Conservation (phyloP, 2,797 vertebrate species). For the Pachyuromys duprasi region DNA sequence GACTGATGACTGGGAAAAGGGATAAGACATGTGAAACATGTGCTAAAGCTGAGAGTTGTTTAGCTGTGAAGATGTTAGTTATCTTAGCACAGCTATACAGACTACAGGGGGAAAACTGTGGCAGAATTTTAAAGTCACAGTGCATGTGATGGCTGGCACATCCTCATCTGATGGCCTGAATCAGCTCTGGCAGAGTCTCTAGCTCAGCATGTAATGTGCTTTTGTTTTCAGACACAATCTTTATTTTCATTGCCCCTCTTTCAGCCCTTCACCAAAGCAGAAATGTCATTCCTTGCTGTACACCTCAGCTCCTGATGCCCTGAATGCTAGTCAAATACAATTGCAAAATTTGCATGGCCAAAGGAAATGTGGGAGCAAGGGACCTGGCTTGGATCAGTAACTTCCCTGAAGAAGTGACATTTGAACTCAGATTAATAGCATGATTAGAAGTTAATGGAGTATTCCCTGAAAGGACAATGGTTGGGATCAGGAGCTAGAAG, state of each 20-base stretch:
- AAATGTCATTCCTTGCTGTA: neutral
- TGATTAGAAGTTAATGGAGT: slow-evolving; percentile 53
- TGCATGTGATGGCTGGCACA: neutral
- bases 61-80: slow-evolving; percentile 27
- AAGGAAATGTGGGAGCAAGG: neutral
- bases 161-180: neutral
- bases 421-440: slow-evolving; percentile 69
- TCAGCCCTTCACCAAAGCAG: neutral
- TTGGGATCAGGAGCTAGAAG: neutral
- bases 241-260: neutral
- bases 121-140: neutral
- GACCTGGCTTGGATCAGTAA: neutral
- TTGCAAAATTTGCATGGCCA: neutral
- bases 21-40: neutral
- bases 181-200: neutral
- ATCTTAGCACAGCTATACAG: neutral
- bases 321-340: neutral
- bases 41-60: neutral
- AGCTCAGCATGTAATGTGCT: neutral
- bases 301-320: neutral
- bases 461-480: neutral
- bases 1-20: slow-evolving; percentile 12
- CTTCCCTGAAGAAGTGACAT: slow-evolving; percentile 23
- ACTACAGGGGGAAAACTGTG: neutral
- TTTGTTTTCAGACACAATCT: neutral